phyloP scores from a whole-genome alignment of 2,888 invertebrate genomes.

The Drosophila ezoana region DNA sequence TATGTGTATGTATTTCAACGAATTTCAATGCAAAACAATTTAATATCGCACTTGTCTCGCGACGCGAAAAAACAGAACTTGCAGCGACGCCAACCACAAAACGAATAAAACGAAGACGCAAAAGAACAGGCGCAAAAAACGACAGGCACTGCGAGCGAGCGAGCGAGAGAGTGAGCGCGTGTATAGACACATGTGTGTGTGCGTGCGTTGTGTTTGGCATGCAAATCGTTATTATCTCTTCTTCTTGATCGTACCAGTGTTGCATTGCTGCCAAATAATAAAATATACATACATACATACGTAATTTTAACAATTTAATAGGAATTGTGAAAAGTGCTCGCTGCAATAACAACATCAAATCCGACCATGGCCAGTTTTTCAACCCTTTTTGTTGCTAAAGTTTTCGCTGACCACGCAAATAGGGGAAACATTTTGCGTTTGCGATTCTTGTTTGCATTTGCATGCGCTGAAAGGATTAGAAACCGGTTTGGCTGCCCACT shows the following conservation, averaged over 20 bases:
- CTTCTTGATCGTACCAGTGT: constrained; percentile 42
- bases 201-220: constrained; percentile 35
- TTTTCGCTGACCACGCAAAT: constrained; percentile 51
- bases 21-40: constrained; percentile 34
- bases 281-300: constrained; percentile 1
- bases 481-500: constrained; percentile 60
- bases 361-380: constrained; percentile 34
- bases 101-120: constrained; percentile 48
- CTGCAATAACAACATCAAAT: constrained; percentile 3
- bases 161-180: constrained; percentile 1
- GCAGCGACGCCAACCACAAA: constrained; percentile 49
- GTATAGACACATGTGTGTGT: neutral
- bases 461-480: constrained; percentile 69
- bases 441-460: constrained; percentile 54
- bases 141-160: constrained; percentile 18
- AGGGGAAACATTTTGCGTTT: constrained; percentile 19
- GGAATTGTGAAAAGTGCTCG: constrained; percentile 29
- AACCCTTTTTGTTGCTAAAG: constrained; percentile 37
- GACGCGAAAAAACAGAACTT: constrained; percentile 45
- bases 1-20: constrained; percentile 16
- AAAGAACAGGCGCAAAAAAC: constrained; percentile 41
- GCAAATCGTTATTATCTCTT: constrained; percentile 35
- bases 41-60: constrained; percentile 37
- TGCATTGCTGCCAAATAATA: constrained; percentile 14
- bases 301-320: constrained; percentile 26